A percentile compares a stretch with the other conserved stretches of the same genome.
Evolutionary conservation across 2,113 vertebrate genomes (phyloP).

Genomic region (Gavia stellata): DNA sequence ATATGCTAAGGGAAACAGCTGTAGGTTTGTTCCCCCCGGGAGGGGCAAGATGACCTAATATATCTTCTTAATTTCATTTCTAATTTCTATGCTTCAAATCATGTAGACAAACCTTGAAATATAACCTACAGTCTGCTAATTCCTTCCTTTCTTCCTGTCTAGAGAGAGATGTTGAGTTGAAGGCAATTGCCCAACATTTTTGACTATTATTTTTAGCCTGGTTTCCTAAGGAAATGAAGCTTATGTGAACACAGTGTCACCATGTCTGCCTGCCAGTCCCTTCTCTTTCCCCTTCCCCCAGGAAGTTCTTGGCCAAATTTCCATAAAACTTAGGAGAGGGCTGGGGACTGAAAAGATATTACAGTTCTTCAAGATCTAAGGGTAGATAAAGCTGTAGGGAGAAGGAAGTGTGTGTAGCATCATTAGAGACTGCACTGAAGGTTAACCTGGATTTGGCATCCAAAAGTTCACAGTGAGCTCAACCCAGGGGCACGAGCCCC

Average conservation of each 20-base stretch:
- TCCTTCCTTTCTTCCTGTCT: constrained; percentile 56
- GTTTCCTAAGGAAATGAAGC: constrained; percentile 53
- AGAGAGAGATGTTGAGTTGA: constrained; percentile 49
- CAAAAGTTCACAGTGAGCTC: not conserved
- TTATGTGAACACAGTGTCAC: constrained; percentile 6
- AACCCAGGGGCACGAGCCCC: not conserved
- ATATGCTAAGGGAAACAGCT: constrained; percentile 27
- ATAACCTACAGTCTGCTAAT: constrained; percentile 22
- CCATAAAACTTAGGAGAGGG: not conserved
- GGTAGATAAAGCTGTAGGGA: not conserved
- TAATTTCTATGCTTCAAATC: constrained; percentile 52
- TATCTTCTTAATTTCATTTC: constrained; percentile 60
- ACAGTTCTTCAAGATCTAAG: not conserved
- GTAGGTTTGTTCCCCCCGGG: not conserved
- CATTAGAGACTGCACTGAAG: not conserved
- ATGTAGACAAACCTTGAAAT: constrained; percentile 52
- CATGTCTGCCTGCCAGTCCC: not conserved
- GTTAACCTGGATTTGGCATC: not conserved
- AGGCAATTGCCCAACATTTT: constrained; percentile 26
- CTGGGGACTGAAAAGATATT: not conserved
- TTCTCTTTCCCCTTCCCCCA: constrained; percentile 37
- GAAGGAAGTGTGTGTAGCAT: not conserved
- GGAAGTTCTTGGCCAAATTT: constrained; percentile 33
- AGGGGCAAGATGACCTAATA: constrained; percentile 11
- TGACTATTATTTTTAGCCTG: constrained; percentile 45